Evolutionary conservation across 2,797 vertebrate genomes (phyloP).

Genomic region (Parotocinclus haroldoi): DNA sequence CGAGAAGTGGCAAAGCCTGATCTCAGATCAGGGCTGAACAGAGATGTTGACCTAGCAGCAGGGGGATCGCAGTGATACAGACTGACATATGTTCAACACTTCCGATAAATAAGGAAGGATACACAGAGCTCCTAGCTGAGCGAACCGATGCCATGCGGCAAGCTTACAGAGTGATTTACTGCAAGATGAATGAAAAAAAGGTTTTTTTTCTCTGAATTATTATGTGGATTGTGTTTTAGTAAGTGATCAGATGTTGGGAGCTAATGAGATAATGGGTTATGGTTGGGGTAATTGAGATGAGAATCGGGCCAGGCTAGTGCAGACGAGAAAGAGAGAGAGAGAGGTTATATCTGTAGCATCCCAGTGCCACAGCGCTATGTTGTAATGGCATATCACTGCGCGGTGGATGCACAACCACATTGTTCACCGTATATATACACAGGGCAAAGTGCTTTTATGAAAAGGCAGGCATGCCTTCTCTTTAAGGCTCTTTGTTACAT

Average conservation of each 20-base stretch:
- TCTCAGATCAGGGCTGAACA: slow-evolving; percentile 1
- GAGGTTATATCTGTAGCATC: slow-evolving; percentile 21
- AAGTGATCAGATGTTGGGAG: too few relatives aligned
- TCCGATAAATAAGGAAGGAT: slow-evolving; percentile 19
- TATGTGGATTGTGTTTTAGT: too few relatives aligned
- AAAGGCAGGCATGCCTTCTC: slow-evolving; percentile 54
- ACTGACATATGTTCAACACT: slow-evolving; percentile 28
- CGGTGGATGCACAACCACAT: slow-evolving; percentile 53
- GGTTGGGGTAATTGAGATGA: background rate
- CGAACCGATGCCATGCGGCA: slow-evolving; percentile 15
- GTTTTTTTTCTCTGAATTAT: background rate
- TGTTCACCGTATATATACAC: slow-evolving; percentile 8
- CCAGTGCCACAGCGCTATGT: slow-evolving; percentile 38
- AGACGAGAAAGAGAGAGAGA: slow-evolving; percentile 9
- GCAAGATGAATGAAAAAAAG: background rate
- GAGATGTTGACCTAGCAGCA: slow-evolving; percentile 5
- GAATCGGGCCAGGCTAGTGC: background rate
- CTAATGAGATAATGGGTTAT: too few relatives aligned
- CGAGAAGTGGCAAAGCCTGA: background rate
- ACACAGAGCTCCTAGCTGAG: slow-evolving; percentile 20
- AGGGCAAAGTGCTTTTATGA: slow-evolving; percentile 33
- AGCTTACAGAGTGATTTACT: slow-evolving; percentile 3
- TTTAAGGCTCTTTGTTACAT: slow-evolving; percentile 67
- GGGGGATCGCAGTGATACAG: slow-evolving; percentile 13
- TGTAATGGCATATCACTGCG: slow-evolving; percentile 47